Conservation (phyloP, 2,888 invertebrate genomes). For the Melanophora roralis region DNA sequence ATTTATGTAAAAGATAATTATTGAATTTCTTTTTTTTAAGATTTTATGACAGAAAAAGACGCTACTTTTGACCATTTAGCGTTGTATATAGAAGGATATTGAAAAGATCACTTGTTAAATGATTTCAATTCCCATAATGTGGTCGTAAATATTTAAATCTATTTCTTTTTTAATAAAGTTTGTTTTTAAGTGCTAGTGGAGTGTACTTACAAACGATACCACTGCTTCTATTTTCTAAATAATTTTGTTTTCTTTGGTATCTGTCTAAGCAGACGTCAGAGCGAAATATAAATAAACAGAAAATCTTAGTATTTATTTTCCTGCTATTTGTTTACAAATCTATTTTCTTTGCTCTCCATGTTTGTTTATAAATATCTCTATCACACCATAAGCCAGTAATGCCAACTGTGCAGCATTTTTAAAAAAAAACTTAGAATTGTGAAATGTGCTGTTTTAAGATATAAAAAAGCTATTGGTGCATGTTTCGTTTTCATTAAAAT, state of each 20-base stretch:
- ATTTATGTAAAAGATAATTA: too few relatives aligned
- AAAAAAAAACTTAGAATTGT: too few relatives aligned
- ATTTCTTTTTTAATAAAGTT: background rate
- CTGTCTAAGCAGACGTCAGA: background rate
- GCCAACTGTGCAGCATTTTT: background rate
- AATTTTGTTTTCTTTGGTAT: background rate
- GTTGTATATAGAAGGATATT: too few relatives aligned
- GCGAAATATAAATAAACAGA: background rate
- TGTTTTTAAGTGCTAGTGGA: background rate
- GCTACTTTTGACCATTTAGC: too few relatives aligned
- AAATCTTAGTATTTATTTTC: constrained; percentile 1
- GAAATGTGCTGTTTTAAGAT: too few relatives aligned
- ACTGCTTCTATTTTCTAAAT: background rate
- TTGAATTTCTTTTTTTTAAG: too few relatives aligned
- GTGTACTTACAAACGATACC: constrained; percentile 8
- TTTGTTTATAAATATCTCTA: background rate
- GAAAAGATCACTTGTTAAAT: too few relatives aligned
- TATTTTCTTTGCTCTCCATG: background rate
- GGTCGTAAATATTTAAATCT: background rate
- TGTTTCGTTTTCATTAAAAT: too few relatives aligned
- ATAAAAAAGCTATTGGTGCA: background rate
- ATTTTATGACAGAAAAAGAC: too few relatives aligned
- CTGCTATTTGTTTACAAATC: constrained; percentile 21
- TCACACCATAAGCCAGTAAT: background rate
- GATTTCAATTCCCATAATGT: too few relatives aligned